Percentiles rank a stretch among this genome's conserved stretches.
Conservation (phyloP, 2,888 invertebrate species). For the Mylabris sibirica region DNA sequence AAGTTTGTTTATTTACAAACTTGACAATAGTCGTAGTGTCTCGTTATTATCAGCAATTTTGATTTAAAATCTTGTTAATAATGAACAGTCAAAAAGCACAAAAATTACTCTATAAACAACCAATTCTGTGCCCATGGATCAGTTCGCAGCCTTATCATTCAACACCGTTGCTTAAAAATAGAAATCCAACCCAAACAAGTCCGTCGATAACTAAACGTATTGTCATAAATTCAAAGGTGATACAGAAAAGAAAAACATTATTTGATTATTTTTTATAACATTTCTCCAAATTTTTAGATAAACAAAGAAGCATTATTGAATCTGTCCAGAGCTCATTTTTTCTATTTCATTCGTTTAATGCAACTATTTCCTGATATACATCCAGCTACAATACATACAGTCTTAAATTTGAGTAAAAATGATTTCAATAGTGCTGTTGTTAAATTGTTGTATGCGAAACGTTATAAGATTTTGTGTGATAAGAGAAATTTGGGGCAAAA, state of each 20-base stretch:
- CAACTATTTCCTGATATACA: constrained; percentile 60
- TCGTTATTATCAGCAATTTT: neutral
- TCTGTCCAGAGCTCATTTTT: constrained; percentile 43
- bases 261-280: neutral
- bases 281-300: constrained; percentile 12
- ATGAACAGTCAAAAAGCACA: constrained; percentile 40
- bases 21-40: constrained; percentile 1
- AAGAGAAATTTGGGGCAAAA: constrained; percentile 33
- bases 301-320: constrained; percentile 25
- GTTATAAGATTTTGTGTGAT: constrained; percentile 44
- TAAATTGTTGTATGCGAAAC: constrained; percentile 56
- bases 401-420: constrained; percentile 55
- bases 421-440: constrained; percentile 58
- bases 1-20: constrained; percentile 23
- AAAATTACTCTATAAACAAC: constrained; percentile 43
- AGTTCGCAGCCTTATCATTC: constrained; percentile 49
- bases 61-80: constrained; percentile 2
- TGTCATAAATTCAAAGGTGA: constrained; percentile 31
- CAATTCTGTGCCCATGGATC: constrained; percentile 50
- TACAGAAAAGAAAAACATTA: neutral
- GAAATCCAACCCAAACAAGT: constrained; percentile 28
- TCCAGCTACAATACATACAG: constrained; percentile 59
- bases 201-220: constrained; percentile 25
- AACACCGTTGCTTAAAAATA: constrained; percentile 45
- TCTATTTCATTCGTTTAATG: constrained; percentile 58